Evolutionary conservation across 2,888 invertebrate genomes (phyloP).

Genomic region (Mesoligia furuncula): DNA sequence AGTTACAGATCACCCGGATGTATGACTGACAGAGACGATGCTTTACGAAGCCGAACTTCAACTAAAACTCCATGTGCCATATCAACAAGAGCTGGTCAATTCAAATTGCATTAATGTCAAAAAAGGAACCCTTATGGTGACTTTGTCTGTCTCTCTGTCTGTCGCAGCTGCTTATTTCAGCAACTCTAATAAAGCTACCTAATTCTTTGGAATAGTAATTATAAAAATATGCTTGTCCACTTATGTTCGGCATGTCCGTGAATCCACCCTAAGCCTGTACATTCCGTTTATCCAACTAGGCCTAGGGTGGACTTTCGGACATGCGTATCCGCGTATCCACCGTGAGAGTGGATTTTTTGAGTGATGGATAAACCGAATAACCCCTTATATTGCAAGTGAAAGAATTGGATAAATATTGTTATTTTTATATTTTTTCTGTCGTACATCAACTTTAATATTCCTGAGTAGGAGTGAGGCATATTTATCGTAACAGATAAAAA

Average conservation of each 20-base stretch:
- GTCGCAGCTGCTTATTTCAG: neutral
- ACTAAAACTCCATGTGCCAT: neutral
- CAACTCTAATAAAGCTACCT: neutral
- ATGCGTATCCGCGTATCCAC: too few species aligned
- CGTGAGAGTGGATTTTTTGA: too few species aligned
- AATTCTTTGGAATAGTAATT: neutral
- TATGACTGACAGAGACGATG: neutral
- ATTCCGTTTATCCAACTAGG: too few species aligned
- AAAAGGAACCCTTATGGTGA: neutral
- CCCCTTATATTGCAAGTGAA: neutral
- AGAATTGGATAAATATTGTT: neutral
- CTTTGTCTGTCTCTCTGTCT: neutral
- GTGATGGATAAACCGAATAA: too few species aligned
- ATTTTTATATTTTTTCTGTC: neutral
- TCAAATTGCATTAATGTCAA: neutral
- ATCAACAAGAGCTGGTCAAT: neutral
- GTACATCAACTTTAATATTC: slow-evolving; percentile 36
- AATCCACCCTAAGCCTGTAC: too few species aligned
- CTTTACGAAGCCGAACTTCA: too few species aligned
- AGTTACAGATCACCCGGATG: neutral
- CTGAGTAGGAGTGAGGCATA: too few species aligned
- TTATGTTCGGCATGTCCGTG: neutral
- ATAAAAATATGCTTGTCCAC: neutral
- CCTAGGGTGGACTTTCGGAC: too few species aligned
- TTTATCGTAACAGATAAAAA: too few species aligned